These are phyloP conservation scores for Rhinogobius similis DNA, from an alignment of 2,113 vertebrate species.

Conservation along the genomic window DNA sequence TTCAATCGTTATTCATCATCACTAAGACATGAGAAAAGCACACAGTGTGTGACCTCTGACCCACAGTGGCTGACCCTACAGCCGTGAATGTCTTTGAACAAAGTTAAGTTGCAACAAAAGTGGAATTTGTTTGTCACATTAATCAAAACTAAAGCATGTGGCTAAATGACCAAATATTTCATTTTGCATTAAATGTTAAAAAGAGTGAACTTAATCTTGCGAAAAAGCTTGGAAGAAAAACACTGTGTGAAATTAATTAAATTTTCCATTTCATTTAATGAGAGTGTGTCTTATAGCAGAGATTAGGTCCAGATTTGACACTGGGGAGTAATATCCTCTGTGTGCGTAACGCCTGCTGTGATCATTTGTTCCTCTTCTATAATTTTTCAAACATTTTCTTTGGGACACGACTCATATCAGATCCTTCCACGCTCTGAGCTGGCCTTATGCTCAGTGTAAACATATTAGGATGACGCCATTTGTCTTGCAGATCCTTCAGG, in stretches of 20 bases:
- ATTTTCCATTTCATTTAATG: slow-evolving; percentile 53
- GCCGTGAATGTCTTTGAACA: background rate
- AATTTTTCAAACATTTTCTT: slow-evolving; percentile 11
- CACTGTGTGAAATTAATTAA: slow-evolving; percentile 30
- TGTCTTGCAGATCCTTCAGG: slow-evolving; percentile 2
- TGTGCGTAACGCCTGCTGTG: slow-evolving; percentile 1
- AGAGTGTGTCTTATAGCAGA: slow-evolving; percentile 20
- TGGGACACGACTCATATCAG: background rate
- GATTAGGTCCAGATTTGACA: slow-evolving; percentile 28
- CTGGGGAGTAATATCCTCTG: slow-evolving; percentile 16
- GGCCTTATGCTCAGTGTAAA: slow-evolving; percentile 1
- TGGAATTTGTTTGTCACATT: background rate
- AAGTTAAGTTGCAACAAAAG: background rate
- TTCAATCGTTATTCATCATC: background rate
- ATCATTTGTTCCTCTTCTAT: slow-evolving; percentile 9
- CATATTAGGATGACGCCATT: background rate
- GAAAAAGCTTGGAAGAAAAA: slow-evolving; percentile 35
- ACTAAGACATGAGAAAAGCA: background rate
- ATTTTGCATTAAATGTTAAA: slow-evolving; percentile 32
- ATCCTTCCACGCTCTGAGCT: background rate
- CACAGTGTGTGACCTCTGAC: background rate
- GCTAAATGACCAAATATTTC: slow-evolving; percentile 25
- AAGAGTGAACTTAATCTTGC: slow-evolving; percentile 31
- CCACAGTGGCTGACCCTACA: background rate
- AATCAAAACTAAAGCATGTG: slow-evolving; percentile 16